Evolutionary conservation across 2,797 vertebrate genomes (phyloP).

Genomic region (Premnoplex brunnescens): DNA sequence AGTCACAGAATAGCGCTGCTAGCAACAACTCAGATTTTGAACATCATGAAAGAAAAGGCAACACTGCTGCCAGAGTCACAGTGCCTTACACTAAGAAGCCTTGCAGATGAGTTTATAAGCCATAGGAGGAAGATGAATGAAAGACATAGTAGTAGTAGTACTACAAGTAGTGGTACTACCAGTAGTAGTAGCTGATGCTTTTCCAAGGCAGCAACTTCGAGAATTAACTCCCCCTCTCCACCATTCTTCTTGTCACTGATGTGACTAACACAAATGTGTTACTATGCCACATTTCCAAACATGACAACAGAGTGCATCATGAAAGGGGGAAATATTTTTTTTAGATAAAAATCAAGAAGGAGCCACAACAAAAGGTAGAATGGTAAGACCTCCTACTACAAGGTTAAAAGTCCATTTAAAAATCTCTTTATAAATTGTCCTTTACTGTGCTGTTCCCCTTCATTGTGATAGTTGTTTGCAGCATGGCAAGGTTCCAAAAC

Average conservation of each 20-base stretch:
- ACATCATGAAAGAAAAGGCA: not conserved
- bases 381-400: not conserved
- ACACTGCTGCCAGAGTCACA: not conserved
- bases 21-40: not conserved
- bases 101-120: not conserved
- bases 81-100: not conserved
- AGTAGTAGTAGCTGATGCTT: not conserved
- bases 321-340: not conserved
- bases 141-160: not conserved
- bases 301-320: not conserved
- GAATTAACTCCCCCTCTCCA: not conserved
- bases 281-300: not conserved
- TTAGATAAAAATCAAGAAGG: not conserved
- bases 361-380: not conserved
- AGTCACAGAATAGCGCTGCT: not conserved
- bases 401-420: slow-evolving; percentile 4
- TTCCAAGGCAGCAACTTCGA: not conserved
- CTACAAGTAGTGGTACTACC: not conserved
- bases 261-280: not conserved
- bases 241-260: not conserved
- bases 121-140: not conserved
- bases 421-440: not conserved
- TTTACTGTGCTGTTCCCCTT: slow-evolving; percentile 3
- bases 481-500: slow-evolving; percentile 60
- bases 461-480: not conserved